A percentile compares a stretch with the other conserved stretches of the same genome.
These are phyloP conservation scores for Muscina levida DNA, from an alignment of 2,888 invertebrate species.

Conservation along the genomic window DNA sequence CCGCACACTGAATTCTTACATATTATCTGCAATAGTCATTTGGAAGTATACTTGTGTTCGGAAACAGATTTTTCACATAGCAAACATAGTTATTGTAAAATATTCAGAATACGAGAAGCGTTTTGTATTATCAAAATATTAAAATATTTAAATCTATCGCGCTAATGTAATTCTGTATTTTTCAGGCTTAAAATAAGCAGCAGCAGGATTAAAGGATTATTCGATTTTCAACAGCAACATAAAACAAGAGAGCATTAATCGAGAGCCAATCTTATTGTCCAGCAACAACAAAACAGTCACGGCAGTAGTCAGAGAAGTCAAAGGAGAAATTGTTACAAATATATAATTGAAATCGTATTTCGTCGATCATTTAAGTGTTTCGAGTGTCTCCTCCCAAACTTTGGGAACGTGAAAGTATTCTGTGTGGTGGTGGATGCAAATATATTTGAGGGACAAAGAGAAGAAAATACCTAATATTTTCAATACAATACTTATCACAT, in stretches of 20 bases:
- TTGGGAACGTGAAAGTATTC: background rate
- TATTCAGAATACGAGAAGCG: too few relatives aligned
- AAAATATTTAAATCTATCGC: too few relatives aligned
- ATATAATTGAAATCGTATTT: conserved; percentile 20
- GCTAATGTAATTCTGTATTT: background rate
- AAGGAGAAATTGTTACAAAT: background rate
- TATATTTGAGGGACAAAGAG: conserved; percentile 33
- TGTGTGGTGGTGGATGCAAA: conserved; percentile 20
- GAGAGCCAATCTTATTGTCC: conserved; percentile 49
- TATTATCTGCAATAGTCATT: too few relatives aligned
- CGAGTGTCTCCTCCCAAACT: background rate
- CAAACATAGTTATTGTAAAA: background rate
- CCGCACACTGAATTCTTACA: too few relatives aligned
- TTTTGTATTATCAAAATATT: too few relatives aligned
- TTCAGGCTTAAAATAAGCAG: conserved; percentile 54
- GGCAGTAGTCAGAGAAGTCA: conserved; percentile 23
- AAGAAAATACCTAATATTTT: conserved; percentile 7
- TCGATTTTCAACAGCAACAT: conserved; percentile 29
- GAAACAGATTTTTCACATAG: background rate
- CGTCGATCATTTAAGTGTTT: conserved; percentile 29
- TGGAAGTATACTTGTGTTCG: background rate
- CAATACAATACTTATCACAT: conserved; percentile 42
- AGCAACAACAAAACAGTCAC: conserved; percentile 38
- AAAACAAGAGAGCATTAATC: conserved; percentile 51
- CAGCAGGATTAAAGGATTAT: conserved; percentile 45